Conservation (phyloP, 2,113 vertebrate genomes). For the Podiceps cristatus region DNA sequence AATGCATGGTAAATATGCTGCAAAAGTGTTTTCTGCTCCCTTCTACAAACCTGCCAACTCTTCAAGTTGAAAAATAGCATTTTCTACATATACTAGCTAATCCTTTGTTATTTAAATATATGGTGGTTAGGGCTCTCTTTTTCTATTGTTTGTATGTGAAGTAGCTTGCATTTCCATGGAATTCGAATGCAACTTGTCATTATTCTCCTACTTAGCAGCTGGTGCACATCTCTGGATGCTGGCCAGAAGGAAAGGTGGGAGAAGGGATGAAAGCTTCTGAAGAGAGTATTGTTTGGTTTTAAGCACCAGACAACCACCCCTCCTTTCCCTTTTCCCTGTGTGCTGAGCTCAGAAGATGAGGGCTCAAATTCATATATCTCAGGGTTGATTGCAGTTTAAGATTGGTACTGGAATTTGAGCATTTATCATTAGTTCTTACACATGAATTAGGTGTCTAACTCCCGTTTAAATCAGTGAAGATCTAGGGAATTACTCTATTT, state of each 20-base stretch:
- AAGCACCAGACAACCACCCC: neutral
- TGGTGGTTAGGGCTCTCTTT: neutral
- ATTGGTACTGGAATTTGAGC: neutral
- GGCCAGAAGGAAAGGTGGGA: neutral
- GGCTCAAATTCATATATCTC: neutral
- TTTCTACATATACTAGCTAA: neutral
- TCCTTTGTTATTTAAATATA: conserved; percentile 21
- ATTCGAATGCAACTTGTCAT: neutral
- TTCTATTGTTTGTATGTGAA: neutral
- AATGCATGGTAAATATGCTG: neutral
- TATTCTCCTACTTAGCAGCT: neutral
- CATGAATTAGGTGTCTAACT: neutral
- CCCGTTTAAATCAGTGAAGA: fast-evolving
- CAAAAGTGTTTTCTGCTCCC: neutral
- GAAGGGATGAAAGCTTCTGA: neutral
- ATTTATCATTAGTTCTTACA: neutral
- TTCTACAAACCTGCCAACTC: neutral
- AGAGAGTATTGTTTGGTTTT: neutral
- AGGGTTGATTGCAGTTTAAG: neutral
- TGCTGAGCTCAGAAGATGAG: neutral
- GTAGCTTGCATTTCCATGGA: neutral
- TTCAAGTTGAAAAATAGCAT: neutral
- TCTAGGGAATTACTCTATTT: neutral
- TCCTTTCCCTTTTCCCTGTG: neutral
- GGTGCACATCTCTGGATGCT: neutral